Percentiles rank a stretch among this genome's conserved stretches.
phyloP scores from a whole-genome alignment of 2,113 vertebrate species.

The Tetrax tetrax region DNA sequence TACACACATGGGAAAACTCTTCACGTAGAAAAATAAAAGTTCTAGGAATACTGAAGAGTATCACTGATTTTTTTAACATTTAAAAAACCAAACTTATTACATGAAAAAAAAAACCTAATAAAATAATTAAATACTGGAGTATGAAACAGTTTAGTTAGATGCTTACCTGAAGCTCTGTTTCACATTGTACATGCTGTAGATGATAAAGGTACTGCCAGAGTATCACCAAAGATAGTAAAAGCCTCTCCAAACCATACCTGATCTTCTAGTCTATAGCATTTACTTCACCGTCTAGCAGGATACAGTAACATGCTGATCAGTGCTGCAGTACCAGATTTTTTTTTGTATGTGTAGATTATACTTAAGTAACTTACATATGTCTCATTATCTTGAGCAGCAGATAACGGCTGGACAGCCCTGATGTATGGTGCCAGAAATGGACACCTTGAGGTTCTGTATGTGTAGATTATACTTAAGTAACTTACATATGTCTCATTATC shows the following conservation, averaged over 20 bases:
- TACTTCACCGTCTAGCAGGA: neutral
- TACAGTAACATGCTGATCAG: neutral
- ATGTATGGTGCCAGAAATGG: slow-evolving; percentile 91
- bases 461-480: neutral
- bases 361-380: too few relatives aligned
- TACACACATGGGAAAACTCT: neutral
- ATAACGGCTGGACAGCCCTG: slow-evolving; percentile 90
- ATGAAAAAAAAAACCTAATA: neutral
- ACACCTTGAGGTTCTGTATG: slow-evolving; percentile 66
- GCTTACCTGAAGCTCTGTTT: neutral
- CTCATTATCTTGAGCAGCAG: too few relatives aligned
- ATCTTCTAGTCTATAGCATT: neutral
- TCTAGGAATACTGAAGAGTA: slow-evolving; percentile 4
- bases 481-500: neutral
- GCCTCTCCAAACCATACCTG: neutral
- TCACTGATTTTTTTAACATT: neutral
- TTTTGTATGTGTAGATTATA: too few relatives aligned
- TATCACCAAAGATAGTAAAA: neutral
- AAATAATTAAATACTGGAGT: neutral
- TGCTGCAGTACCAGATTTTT: neutral
- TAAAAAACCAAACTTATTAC: slow-evolving; percentile 5
- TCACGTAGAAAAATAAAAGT: neutral
- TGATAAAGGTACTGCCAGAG: neutral
- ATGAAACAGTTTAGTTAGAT: neutral
- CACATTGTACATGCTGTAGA: neutral